Evolutionary conservation across 2,113 vertebrate genomes (phyloP).

Genomic region (Bubo blakistoni): DNA sequence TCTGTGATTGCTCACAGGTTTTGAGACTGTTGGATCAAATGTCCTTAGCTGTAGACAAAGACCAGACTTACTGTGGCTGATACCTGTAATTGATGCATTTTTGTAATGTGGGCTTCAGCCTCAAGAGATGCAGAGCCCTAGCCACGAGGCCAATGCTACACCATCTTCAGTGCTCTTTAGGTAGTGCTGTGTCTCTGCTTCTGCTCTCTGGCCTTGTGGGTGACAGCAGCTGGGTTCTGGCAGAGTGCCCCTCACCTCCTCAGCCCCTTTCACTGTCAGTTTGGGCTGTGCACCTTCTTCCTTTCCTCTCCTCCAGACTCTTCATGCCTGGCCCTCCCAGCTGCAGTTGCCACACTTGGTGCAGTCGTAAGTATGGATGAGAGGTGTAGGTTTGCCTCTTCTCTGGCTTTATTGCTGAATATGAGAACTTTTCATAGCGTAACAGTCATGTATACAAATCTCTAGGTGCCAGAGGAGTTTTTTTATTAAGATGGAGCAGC

Average conservation of each 20-base stretch:
- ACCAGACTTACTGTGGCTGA: background rate
- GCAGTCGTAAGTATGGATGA: accelerated
- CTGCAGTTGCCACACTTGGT: background rate
- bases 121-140: background rate
- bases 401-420: background rate
- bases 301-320: background rate
- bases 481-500: background rate
- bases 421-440: background rate
- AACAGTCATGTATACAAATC: background rate
- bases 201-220: background rate
- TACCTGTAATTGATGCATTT: no score
- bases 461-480: background rate
- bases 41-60: background rate
- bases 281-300: background rate
- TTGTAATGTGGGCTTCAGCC: background rate
- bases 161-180: no score
- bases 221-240: background rate
- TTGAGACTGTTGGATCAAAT: accelerated
- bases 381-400: background rate
- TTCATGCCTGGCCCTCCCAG: background rate
- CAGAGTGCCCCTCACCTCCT: background rate
- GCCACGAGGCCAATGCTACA: accelerated
- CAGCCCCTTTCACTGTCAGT: no score
- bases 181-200: background rate
- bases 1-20: background rate